Evolutionary conservation across 2,797 vertebrate species (phyloP).

Genomic region (Sarcophilus harrisii): DNA sequence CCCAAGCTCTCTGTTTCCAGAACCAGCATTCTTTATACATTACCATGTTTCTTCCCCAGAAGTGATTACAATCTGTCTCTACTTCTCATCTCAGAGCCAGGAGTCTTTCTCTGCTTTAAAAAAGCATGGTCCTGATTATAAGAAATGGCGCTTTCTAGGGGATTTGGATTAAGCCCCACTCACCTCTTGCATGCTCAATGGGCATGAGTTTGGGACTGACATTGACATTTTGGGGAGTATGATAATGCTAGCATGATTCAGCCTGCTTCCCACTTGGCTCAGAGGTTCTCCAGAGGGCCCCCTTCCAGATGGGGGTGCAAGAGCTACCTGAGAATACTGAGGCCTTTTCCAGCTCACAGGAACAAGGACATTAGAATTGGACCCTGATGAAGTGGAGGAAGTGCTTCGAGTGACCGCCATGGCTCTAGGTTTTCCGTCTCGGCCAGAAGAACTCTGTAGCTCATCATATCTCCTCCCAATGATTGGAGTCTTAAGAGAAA

Average conservation of each 20-base stretch:
- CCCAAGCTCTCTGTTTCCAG: not conserved
- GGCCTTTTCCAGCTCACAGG: constrained; percentile 99
- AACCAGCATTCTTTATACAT: not conserved
- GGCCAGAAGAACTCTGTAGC: constrained; percentile 92
- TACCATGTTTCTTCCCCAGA: not conserved
- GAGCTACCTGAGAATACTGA: constrained; percentile 94
- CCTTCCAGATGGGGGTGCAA: not conserved
- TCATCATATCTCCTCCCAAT: constrained; percentile 96
- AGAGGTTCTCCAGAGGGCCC: not conserved
- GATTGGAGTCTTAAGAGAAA: constrained; percentile 91
- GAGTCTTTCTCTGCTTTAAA: not conserved
- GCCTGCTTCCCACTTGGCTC: not conserved
- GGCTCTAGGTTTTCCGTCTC: constrained; percentile 93
- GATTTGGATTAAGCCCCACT: not conserved
- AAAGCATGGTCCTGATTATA: not conserved
- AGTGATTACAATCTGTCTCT: not conserved
- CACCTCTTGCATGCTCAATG: not conserved
- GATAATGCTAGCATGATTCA: not conserved
- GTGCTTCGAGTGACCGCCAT: constrained; percentile 97
- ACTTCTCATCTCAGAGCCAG: not conserved
- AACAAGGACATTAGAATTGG: constrained; percentile 97
- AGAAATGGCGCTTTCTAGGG: not conserved
- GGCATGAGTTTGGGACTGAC: not conserved
- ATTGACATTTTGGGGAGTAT: not conserved
- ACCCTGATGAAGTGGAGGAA: constrained; percentile 97